Base-by-base conservation (phyloP, 2,113 vertebrate genomes). In the Engystomops pustulosus region DNA sequence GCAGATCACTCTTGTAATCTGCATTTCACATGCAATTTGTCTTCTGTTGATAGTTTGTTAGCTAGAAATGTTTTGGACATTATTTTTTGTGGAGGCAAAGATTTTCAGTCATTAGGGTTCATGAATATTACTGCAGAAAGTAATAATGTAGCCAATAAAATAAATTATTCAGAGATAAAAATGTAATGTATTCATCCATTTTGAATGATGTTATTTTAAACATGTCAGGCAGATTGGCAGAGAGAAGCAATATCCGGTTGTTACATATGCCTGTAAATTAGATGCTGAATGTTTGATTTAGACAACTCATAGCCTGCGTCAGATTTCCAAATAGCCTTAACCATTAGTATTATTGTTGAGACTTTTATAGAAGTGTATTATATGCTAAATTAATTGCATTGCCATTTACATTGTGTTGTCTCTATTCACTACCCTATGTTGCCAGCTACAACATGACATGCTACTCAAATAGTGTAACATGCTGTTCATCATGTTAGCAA, bases 151-250 rank as follows among this genome's bases (percentile, higher is more conserved):
- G 62, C 30, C 30, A 20, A 34, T 36, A 23, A n/a, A 36, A 67
- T 18, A 67, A 18, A 67, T 34, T 36, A 67, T 67, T 67, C 62
- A 67, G 32, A 34, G 62, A 17, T 18, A 67, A 67, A 67, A 36
- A 67, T 36, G 36, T 9, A 18, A 67, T 67, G 30, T 20, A 9
- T 67, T 67, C 32, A 36, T 36, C 17, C 32, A 36, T 15, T 34
- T 20, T 36, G 17, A 67, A 34, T 34, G 34, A 67, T 36, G 32
- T 67, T 20, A 36, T 34, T 67, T 8, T 20, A 20, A 20, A 67
- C 14, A 36, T 36, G 17, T 18, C 9, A 67, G 2, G 27, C 14
- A 32, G 62, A 67, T 67, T 18, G 30, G 6, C 15, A 65, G 27
- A 65, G 15, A 7, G 27, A 65, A 65, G 14, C 27, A 65, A 65